These are phyloP conservation scores for Dunckerocampus dactyliophorus DNA, from an alignment of 2,113 vertebrate genomes.

Conservation along the genomic window DNA sequence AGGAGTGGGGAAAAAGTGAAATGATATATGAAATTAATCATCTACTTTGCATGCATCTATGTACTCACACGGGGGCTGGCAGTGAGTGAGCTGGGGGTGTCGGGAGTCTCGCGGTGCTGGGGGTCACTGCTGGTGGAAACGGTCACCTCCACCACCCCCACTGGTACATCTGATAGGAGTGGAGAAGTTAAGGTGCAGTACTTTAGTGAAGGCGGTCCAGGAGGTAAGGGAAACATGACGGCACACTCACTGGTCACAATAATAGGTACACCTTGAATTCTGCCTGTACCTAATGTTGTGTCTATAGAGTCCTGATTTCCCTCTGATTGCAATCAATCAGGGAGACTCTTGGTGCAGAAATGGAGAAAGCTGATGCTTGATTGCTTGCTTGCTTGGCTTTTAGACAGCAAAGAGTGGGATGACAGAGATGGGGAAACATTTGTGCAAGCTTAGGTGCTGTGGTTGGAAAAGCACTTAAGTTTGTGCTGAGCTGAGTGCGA, in stretches of 20 bases:
- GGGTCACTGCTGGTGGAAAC: conserved; percentile 86
- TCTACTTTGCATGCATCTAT: conserved; percentile 4
- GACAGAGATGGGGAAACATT: conserved; percentile 63
- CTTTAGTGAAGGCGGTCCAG: conserved; percentile 30
- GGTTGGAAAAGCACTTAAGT: conserved; percentile 68
- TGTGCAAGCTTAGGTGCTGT: conserved; percentile 58
- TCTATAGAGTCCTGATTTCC: conserved; percentile 19
- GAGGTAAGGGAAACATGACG: not conserved
- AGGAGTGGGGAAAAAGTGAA: conserved; percentile 4
- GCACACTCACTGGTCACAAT: not conserved
- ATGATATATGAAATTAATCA: not conserved
- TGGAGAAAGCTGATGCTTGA: conserved; percentile 56
- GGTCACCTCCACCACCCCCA: conserved; percentile 80
- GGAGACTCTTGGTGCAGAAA: conserved; percentile 55
- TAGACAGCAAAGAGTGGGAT: conserved; percentile 49
- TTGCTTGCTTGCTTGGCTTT: conserved; percentile 20
- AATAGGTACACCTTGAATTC: not conserved
- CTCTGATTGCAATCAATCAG: conserved; percentile 35
- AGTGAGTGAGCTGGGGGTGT: conserved; percentile 82
- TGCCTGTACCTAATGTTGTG: conserved; percentile 28
- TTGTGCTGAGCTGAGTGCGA: conserved; percentile 53
- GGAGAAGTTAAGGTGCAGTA: conserved; percentile 37
- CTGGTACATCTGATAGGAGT: conserved; percentile 77
- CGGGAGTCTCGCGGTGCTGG: conserved; percentile 81
- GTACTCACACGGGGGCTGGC: conserved; percentile 80